Conservation (phyloP, 53 echinoderm and acorn worm species). For the Echinarachnius parma region DNA sequence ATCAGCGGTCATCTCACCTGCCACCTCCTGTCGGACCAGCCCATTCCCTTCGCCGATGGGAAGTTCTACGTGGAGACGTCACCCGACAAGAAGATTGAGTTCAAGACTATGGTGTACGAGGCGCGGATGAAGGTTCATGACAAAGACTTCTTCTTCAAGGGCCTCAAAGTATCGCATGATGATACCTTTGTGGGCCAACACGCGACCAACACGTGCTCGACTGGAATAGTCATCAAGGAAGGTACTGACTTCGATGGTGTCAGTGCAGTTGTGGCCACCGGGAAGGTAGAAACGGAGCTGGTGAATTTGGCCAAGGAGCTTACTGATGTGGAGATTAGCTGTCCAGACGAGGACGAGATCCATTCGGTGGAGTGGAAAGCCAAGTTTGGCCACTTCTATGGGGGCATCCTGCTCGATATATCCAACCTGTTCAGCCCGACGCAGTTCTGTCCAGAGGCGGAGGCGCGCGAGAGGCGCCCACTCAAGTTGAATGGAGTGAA, state of each 20-base stretch:
- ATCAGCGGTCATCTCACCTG: slow-evolving; percentile 57
- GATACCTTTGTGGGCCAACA: slow-evolving; percentile 52
- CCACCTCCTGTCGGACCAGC: slow-evolving; percentile 27
- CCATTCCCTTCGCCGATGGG: slow-evolving; percentile 48
- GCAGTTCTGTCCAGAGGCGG: slow-evolving; percentile 28
- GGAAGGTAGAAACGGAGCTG: slow-evolving; percentile 40
- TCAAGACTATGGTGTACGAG: slow-evolving; percentile 58
- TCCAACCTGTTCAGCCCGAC: slow-evolving; percentile 18
- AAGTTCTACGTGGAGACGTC: slow-evolving; percentile 49
- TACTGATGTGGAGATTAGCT: slow-evolving; percentile 46
- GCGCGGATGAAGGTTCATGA: slow-evolving; percentile 46
- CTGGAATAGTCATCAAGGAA: slow-evolving; percentile 44
- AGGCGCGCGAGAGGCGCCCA: slow-evolving; percentile 31
- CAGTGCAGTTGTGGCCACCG: slow-evolving; percentile 42
- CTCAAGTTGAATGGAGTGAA: slow-evolving; percentile 21
- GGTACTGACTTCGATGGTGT: slow-evolving; percentile 27
- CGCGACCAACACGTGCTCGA: slow-evolving; percentile 39
- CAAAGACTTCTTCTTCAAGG: slow-evolving; percentile 51
- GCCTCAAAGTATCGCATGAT: slow-evolving; percentile 47
- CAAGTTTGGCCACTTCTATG: slow-evolving; percentile 27
- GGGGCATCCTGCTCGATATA: slow-evolving; percentile 5
- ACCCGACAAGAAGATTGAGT: slow-evolving; percentile 21
- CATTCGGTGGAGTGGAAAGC: slow-evolving; percentile 38
- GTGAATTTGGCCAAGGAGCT: slow-evolving; percentile 54
- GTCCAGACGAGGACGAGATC: slow-evolving; percentile 5